Percentiles rank a stretch among this genome's conserved stretches.
Conservation (phyloP, 1,140 invertebrate species). For the Anastatus disparis region DNA sequence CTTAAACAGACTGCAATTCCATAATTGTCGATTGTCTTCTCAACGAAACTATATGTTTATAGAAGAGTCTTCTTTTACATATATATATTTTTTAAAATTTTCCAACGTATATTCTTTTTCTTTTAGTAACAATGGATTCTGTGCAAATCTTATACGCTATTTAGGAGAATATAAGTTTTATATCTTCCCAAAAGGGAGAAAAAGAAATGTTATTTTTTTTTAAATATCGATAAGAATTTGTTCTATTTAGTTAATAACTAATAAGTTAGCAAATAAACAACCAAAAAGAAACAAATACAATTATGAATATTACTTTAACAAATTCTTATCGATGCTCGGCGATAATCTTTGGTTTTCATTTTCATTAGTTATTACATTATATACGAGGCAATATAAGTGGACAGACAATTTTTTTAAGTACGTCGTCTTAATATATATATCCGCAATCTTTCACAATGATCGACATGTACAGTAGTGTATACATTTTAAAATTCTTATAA, state of each 20-base stretch:
- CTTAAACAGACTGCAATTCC: neutral
- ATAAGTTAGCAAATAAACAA: too few relatives aligned
- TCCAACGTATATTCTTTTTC: too few relatives aligned
- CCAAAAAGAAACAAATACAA: too few relatives aligned
- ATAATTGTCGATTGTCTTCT: neutral
- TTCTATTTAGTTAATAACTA: too few relatives aligned
- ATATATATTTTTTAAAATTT: too few relatives aligned
- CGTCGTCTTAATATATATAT: neutral
- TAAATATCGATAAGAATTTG: too few relatives aligned
- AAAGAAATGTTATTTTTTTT: too few relatives aligned
- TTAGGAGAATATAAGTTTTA: neutral
- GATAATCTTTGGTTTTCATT: neutral
- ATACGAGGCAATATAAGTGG: neutral
- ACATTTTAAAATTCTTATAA: neutral
- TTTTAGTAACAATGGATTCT: neutral
- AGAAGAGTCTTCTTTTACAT: neutral
- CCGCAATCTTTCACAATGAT: conserved; percentile 5
- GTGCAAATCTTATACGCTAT: conserved; percentile 3
- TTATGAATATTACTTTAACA: neutral
- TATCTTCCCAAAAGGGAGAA: neutral
- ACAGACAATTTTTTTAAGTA: neutral
- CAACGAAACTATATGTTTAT: neutral
- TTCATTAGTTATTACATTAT: neutral
- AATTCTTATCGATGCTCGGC: neutral
- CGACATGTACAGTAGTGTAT: conserved; percentile 1